Base-by-base conservation (phyloP, 2,797 vertebrate species). In the Holocentrus rufus region DNA sequence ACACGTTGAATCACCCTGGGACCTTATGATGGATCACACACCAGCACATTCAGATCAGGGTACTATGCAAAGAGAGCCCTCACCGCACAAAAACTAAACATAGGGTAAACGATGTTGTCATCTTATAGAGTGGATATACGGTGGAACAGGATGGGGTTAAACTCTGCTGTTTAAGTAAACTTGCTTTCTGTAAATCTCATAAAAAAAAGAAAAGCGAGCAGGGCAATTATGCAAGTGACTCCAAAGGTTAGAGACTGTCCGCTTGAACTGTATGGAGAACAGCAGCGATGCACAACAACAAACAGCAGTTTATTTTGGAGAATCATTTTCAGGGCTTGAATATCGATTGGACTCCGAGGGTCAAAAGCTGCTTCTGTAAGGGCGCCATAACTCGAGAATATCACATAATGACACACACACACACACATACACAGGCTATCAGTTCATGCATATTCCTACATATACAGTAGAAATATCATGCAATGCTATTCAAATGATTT, bases 21-120 rank as follows among this genome's bases (percentile, higher is more conserved):
- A 90, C 66, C 66, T 5, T 8, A 68, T 89, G 89, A 90, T 90
- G 82, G 86, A 91, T 90, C 69, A 77, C 74, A 78, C 52, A 69
- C 52, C 8, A 9, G 77, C 68, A 72, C 65, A 86, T 82, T 76
- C 76, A 66, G 34, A 39, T 42, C n/a, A 27, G 70, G 69, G 69
- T 79, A 82, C 58, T 57, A 71, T 79, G 74, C 76, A 72, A 27
- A 72, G 79, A 56, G 23, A 79, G 23, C 25, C 53, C 30, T 0
- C 71, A 56, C 42, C 71, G 64, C 68, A 81, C 36, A 64, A 64
- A 81, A 85, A 62, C 59, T 30, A 76, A 82, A 77, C 63, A 77
- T 55, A 57, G 57, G 53, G 52, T 83, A 82, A 76, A 72, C 10
- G 17, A 49, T 36, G 46, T 44, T 80, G 75, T 81, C 74, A 72